phyloP scores from a whole-genome alignment of 1,140 invertebrate species.

The Pararge aegeria region DNA sequence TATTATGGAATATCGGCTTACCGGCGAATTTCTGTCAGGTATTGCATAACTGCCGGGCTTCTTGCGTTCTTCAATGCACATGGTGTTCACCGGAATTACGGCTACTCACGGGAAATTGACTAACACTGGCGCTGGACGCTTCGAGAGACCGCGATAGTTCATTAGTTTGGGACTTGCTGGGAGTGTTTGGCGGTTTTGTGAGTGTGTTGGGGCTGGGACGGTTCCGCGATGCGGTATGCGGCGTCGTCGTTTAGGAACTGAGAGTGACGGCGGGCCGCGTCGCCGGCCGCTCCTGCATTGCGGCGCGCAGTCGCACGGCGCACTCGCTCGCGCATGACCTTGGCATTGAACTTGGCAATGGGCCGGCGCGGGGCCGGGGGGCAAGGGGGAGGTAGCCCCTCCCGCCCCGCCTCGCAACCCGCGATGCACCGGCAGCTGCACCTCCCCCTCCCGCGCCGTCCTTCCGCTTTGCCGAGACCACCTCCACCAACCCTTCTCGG shows the following conservation, averaged over 20 bases:
- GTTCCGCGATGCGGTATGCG: constrained; percentile 46
- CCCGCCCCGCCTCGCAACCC: constrained; percentile 31
- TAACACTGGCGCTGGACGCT: constrained; percentile 23
- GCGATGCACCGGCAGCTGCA: constrained; percentile 68
- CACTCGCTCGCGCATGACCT: constrained; percentile 79
- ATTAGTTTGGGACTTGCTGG: background rate
- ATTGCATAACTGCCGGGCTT: constrained; percentile 58
- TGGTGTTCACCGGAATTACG: constrained; percentile 41
- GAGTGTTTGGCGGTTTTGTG: background rate
- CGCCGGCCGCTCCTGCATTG: constrained; percentile 79
- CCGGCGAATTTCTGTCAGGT: constrained; percentile 45
- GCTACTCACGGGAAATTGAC: constrained; percentile 30
- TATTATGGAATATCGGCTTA: constrained; percentile 38
- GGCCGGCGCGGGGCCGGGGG: constrained; percentile 49
- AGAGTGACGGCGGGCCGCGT: constrained; percentile 45
- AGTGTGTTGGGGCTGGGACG: background rate
- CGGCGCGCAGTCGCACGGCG: constrained; percentile 79
- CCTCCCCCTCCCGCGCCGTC: constrained; percentile 53
- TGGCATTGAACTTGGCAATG: constrained; percentile 81
- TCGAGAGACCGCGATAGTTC: constrained; percentile 28
- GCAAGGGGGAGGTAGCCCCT: constrained; percentile 23
- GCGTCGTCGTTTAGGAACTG: constrained; percentile 65
- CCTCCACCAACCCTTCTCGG: constrained; percentile 40
- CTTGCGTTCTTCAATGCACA: constrained; percentile 44
- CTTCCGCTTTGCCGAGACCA: constrained; percentile 49